These are phyloP conservation scores for Drosophila lini DNA, from an alignment of 1,140 invertebrate genomes.

Conservation along the genomic window DNA sequence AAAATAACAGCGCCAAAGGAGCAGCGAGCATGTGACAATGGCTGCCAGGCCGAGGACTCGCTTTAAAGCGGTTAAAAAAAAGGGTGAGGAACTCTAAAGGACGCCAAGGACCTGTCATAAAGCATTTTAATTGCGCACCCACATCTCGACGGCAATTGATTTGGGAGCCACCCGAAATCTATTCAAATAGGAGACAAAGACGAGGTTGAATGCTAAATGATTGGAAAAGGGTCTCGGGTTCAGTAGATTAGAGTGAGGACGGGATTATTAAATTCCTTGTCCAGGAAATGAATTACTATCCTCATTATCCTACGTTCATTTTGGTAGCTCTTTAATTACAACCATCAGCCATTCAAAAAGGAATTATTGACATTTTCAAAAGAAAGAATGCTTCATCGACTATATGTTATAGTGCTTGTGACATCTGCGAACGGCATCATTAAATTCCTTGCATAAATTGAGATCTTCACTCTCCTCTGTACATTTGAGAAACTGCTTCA, in stretches of 20 bases:
- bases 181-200: slow-evolving; percentile 28
- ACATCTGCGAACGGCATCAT: slow-evolving; percentile 95
- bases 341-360: background rate
- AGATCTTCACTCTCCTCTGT: slow-evolving; percentile 92
- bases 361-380: background rate
- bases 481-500: slow-evolving; percentile 94
- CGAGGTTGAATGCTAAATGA: slow-evolving; percentile 22
- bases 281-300: slow-evolving; percentile 88
- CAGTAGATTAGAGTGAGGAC: slow-evolving; percentile 78
- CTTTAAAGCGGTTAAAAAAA: slow-evolving; percentile 61
- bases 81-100: slow-evolving; percentile 32
- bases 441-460: slow-evolving; percentile 94
- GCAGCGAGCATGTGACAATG: slow-evolving; percentile 45
- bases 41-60: slow-evolving; percentile 29
- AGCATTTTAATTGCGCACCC: slow-evolving; percentile 68
- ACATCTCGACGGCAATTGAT: slow-evolving; percentile 33
- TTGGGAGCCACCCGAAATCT: slow-evolving; percentile 7
- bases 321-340: slow-evolving; percentile 37
- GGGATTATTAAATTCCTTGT: slow-evolving; percentile 96
- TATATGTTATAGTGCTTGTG: slow-evolving; percentile 85
- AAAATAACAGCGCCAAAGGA: slow-evolving; percentile 41
- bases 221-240: slow-evolving; percentile 30
- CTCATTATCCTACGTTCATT: slow-evolving; percentile 91
- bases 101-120: slow-evolving; percentile 61
- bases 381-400: slow-evolving; percentile 65